These are phyloP conservation scores for Rhombomys opimus DNA, from an alignment of 2,113 vertebrate species.

Conservation along the genomic window DNA sequence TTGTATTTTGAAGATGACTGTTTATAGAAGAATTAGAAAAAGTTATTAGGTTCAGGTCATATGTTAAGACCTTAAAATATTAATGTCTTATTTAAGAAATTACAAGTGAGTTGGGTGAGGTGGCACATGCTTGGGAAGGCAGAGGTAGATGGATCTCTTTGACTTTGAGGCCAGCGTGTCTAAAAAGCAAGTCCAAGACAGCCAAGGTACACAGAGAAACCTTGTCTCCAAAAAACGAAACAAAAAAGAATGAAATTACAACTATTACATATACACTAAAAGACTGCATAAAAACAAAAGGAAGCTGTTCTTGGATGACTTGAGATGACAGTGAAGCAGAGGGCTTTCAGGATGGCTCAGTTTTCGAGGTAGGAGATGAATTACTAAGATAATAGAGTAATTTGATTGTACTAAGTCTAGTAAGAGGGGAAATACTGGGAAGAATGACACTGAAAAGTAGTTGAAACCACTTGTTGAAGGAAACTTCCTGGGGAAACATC, in stretches of 20 bases:
- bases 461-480: background rate
- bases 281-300: slow-evolving; percentile 7
- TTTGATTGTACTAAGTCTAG: slow-evolving; percentile 4
- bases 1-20: slow-evolving; percentile 54
- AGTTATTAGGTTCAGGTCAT: background rate
- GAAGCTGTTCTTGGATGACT: background rate
- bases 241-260: background rate
- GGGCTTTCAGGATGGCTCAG: background rate
- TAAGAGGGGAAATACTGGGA: slow-evolving; percentile 21
- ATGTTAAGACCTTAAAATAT: background rate
- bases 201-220: too few relatives aligned
- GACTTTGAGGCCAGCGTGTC: too few relatives aligned
- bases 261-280: background rate
- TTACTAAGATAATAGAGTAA: slow-evolving; percentile 2
- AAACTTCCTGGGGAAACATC: background rate
- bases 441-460: slow-evolving; percentile 9
- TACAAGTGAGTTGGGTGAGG: background rate
- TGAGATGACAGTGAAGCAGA: slow-evolving; percentile 15
- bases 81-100: slow-evolving; percentile 49
- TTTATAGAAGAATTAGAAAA: slow-evolving; percentile 6
- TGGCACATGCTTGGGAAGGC: too few relatives aligned
- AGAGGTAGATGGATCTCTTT: too few relatives aligned
- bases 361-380: slow-evolving; percentile 11
- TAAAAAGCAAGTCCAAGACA: too few relatives aligned
- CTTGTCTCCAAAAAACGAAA: too few relatives aligned